Conservation (phyloP, 2,113 vertebrate species). For the Brachypteracias leptosomus region DNA sequence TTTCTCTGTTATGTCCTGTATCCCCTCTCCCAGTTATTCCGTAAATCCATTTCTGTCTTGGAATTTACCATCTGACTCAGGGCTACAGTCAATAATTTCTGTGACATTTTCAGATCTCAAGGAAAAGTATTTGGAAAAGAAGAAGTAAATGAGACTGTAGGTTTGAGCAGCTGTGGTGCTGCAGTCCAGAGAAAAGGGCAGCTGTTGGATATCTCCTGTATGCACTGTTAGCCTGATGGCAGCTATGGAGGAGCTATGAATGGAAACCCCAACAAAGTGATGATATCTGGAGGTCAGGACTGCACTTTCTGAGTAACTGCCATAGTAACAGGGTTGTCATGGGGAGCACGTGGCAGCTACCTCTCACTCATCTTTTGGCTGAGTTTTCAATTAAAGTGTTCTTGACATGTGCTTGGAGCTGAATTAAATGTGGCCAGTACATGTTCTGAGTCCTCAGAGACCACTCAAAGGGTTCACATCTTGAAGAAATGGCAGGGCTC, state of each 20-base stretch:
- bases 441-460: not conserved
- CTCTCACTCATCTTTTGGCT: not conserved
- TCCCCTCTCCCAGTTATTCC: not conserved
- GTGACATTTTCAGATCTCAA: not conserved
- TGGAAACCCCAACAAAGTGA: not conserved
- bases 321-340: rapidly evolving
- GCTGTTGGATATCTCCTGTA: not conserved
- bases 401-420: not conserved
- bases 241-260: not conserved
- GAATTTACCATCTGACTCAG: not conserved
- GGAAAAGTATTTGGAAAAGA: not conserved
- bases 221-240: not conserved
- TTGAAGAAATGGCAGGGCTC: not conserved
- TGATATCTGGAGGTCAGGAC: not conserved
- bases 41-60: not conserved
- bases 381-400: not conserved
- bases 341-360: not conserved
- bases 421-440: not conserved
- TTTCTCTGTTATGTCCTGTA: not conserved
- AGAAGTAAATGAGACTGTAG: not conserved
- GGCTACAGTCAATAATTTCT: not conserved
- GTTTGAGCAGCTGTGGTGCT: not conserved
- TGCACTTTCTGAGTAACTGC: not conserved
- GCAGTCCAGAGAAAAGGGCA: not conserved
- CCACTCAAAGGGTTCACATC: not conserved